A percentile compares a stretch with the other conserved stretches of the same genome.
Conservation (phyloP, 2,888 invertebrate genomes). For the Druceiella hillmani region DNA sequence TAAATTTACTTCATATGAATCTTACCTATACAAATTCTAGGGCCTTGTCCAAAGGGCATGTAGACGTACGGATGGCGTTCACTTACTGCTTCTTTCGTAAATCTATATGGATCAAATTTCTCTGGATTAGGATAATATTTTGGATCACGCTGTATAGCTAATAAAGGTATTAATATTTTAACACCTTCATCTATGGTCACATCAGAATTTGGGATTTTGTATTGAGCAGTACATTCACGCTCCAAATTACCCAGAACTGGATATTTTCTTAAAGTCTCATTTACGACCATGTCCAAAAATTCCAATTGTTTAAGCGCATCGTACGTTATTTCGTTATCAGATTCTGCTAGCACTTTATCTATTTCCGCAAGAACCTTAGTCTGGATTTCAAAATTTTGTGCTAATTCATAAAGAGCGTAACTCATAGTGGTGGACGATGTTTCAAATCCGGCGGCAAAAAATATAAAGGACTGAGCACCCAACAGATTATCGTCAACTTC, state of each 20-base stretch:
- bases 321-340: conserved; percentile 26
- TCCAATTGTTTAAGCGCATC: no score
- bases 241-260: conserved; percentile 37
- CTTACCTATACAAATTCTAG: conserved; percentile 41
- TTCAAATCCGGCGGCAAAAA: conserved; percentile 42
- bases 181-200: conserved; percentile 32
- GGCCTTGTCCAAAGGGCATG: conserved; percentile 39
- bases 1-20: no score
- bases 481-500: conserved; percentile 32
- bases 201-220: conserved; percentile 34
- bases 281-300: conserved; percentile 28
- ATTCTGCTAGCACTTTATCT: conserved; percentile 22
- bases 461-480: conserved; percentile 38
- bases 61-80: conserved; percentile 33
- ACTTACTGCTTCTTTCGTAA: conserved; percentile 31
- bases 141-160: conserved; percentile 38
- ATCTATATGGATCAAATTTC: conserved; percentile 43
- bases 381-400: conserved; percentile 35
- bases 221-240: conserved; percentile 31
- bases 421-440: conserved; percentile 38
- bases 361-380: conserved; percentile 28
- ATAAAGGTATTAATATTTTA: conserved; percentile 31
- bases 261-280: conserved; percentile 40
- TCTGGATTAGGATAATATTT: conserved; percentile 38
- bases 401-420: conserved; percentile 34